These are phyloP conservation scores for Cotesia chilonis DNA, from an alignment of 1,140 invertebrate species.

Conservation along the genomic window DNA sequence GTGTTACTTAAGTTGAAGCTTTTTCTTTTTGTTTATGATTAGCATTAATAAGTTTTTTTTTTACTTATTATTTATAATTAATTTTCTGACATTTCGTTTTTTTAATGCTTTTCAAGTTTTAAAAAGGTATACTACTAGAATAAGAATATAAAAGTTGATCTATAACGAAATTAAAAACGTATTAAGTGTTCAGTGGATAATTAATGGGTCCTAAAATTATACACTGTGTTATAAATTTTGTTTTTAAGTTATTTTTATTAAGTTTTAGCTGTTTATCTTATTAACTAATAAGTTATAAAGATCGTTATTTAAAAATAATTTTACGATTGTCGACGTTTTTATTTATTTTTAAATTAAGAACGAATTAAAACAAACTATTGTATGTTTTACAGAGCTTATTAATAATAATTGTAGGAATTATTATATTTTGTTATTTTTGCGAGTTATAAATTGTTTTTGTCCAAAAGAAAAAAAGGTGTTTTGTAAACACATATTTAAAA, in stretches of 20 bases:
- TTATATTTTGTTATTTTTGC: slow-evolving; percentile 2
- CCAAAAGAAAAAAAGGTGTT: neutral
- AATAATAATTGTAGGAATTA: slow-evolving; percentile 40
- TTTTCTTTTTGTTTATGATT: neutral
- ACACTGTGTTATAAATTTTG: slow-evolving; percentile 17
- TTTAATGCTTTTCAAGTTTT: neutral
- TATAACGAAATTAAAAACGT: neutral
- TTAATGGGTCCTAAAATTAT: slow-evolving; percentile 2
- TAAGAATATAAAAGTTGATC: neutral
- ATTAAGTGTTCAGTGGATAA: neutral
- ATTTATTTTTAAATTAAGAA: slow-evolving; percentile 50
- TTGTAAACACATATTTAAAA: too few relatives aligned
- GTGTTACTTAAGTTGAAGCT: slow-evolving; percentile 13
- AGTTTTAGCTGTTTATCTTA: slow-evolving; percentile 16
- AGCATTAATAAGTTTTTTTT: neutral
- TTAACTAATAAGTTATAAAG: neutral
- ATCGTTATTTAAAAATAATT: neutral
- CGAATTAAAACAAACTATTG: neutral
- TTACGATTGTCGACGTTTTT: neutral
- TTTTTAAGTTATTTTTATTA: slow-evolving; percentile 21
- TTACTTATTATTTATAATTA: neutral
- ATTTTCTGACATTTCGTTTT: neutral
- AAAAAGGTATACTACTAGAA: neutral
- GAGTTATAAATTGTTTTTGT: slow-evolving; percentile 8
- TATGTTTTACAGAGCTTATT: slow-evolving; percentile 51